These are phyloP conservation scores for Drosophila cardini DNA, from an alignment of 1,140 invertebrate species.

Conservation along the genomic window DNA sequence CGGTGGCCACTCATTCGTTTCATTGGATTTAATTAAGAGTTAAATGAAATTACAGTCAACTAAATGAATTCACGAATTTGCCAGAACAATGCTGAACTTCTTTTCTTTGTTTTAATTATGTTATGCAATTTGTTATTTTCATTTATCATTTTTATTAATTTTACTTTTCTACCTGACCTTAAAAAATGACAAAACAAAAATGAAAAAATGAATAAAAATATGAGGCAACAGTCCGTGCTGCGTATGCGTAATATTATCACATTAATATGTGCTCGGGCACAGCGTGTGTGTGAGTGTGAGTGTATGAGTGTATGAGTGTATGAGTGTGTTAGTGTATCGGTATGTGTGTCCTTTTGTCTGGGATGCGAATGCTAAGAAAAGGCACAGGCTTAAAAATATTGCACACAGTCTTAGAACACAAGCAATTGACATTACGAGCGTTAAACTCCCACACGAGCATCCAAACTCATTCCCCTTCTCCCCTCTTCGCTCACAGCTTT, in stretches of 20 bases:
- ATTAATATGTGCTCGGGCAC: slow-evolving; percentile 57
- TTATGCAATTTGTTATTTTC: slow-evolving; percentile 55
- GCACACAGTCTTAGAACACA: slow-evolving; percentile 59
- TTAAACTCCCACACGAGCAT: slow-evolving; percentile 55
- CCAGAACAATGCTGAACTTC: neutral
- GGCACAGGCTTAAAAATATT: slow-evolving; percentile 70
- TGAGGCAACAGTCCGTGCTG: slow-evolving; percentile 37
- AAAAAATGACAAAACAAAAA: slow-evolving; percentile 31
- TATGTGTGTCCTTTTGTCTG: slow-evolving; percentile 41
- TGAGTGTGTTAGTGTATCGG: slow-evolving; percentile 23
- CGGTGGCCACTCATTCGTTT: slow-evolving; percentile 27
- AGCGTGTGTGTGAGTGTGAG: neutral
- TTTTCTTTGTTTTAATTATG: slow-evolving; percentile 48
- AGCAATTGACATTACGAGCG: slow-evolving; percentile 78
- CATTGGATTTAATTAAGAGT: slow-evolving; percentile 26
- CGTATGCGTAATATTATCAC: slow-evolving; percentile 69
- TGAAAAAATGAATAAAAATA: slow-evolving; percentile 18
- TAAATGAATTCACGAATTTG: neutral
- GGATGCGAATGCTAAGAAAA: slow-evolving; percentile 57
- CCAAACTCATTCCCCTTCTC: neutral
- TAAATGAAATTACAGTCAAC: slow-evolving; percentile 4
- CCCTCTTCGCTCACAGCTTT: slow-evolving; percentile 8
- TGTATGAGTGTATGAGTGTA: slow-evolving; percentile 1
- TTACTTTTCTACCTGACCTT: slow-evolving; percentile 24
- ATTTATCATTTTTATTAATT: slow-evolving; percentile 54